Base-by-base conservation (phyloP, 2,888 invertebrate species). In the Conomelus anceps region DNA sequence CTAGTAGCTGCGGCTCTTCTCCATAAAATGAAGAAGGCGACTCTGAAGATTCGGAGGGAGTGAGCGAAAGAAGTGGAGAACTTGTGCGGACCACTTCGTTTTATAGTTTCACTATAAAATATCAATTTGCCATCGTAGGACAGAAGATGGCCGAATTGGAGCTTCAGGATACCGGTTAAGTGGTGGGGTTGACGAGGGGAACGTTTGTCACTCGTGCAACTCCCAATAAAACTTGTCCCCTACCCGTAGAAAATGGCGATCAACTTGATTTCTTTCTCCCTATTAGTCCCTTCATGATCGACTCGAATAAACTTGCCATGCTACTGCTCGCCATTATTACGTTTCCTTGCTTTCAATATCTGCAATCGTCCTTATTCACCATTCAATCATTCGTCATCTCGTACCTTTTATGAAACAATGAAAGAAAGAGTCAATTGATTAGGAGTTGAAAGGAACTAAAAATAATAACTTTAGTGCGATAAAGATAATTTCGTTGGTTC, bases 71-170 rank as follows among this genome's bases (percentile, higher is more conserved):
- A 23, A 86, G 24, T 26, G 22, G 85, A 22, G 84, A 84, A 22
- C 22, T 85, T 85, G 86, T 3, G 20, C n/a, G 3, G 63, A 63
- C 63, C 63, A n/a, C 63, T 86, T 22, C 24, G 86, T 86, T 86
- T 86, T 86, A 86, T 26, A 86, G 86, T 86, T 26, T 22, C 29
- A 22, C 86, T 86, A 86, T 86, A 86, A 86, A 86, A 86, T 86
- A 86, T 86, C 86, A 86, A 86, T 86, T 86, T 86, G 86, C 86
- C 86, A 86, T 63, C 63, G 63, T 63, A 7, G 63, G 86, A 86
- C 26, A 26, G 63, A 63, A 63, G 63, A 63, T n/a, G n/a, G 63
- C n/a, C 63, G 63, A 34, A 34, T 34, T 34, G 34, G 34, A 34
- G 34, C 1, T 4, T 34, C 34, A 13, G 34, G n/a, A n/a, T n/a